Percentiles rank a stretch among this genome's conserved stretches.
phyloP scores from a whole-genome alignment of 2,113 vertebrate species.

The Nerophis lumbriciformis region DNA sequence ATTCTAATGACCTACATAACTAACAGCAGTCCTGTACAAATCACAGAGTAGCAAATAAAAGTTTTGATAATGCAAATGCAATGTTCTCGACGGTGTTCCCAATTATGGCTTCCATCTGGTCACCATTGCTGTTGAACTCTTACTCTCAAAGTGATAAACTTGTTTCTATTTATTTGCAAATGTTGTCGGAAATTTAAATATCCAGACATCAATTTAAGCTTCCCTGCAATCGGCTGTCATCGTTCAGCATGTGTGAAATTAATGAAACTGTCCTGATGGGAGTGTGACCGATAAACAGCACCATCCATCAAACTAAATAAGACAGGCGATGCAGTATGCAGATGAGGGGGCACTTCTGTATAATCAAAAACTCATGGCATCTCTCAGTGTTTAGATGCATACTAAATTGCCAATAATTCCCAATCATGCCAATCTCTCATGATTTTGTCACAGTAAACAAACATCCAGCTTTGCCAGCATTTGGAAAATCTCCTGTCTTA shows the following conservation, averaged over 20 bases:
- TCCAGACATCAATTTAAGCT: conserved; percentile 11
- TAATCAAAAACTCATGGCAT: conserved; percentile 14
- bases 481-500: not conserved
- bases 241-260: conserved; percentile 12
- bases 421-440: not conserved
- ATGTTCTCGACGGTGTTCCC: not conserved
- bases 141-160: not conserved
- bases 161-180: conserved; percentile 10
- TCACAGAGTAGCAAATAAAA: not conserved
- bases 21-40: not conserved
- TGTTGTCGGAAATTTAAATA: conserved; percentile 8
- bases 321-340: conserved; percentile 19
- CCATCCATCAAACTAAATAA: conserved; percentile 40
- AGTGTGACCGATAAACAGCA: conserved; percentile 23
- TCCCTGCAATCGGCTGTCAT: conserved; percentile 17
- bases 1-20: no score
- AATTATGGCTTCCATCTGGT: conserved; percentile 2
- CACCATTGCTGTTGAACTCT: conserved; percentile 7
- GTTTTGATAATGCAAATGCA: not conserved
- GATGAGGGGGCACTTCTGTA: conserved; percentile 24
- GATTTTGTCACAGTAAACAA: conserved; percentile 2
- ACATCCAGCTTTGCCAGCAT: not conserved
- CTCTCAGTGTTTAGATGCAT: conserved; percentile 8
- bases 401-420: conserved; percentile 13
- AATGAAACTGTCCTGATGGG: conserved; percentile 18